Conservation (phyloP, 2,888 invertebrate species). For the Notodonta dromedarius region DNA sequence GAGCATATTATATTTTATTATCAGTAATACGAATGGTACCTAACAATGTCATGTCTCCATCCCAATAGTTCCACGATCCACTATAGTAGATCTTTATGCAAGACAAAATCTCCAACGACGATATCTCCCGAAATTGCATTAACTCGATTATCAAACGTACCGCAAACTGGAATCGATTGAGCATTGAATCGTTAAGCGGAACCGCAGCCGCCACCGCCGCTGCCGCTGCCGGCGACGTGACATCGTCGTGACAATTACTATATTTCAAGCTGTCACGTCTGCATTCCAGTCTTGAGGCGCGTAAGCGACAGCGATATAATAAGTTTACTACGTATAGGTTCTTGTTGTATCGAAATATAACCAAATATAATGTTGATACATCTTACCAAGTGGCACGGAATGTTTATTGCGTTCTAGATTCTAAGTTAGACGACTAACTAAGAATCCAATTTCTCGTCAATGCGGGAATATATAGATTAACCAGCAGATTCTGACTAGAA, state of each 20-base stretch:
- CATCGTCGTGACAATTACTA: conserved; percentile 36
- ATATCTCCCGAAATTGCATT: conserved; percentile 11
- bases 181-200: conserved; percentile 36
- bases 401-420: not conserved
- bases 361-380: not conserved
- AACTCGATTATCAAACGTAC: conserved; percentile 27
- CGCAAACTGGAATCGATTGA: conserved; percentile 27
- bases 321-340: not conserved
- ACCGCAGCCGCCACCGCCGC: conserved; percentile 27
- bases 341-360: not conserved
- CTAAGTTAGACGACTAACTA: no score
- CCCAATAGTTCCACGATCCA: not conserved
- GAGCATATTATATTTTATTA: no score
- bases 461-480: no score
- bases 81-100: not conserved
- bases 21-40: not conserved
- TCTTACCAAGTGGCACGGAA: not conserved
- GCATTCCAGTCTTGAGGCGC: conserved; percentile 16
- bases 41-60: no score
- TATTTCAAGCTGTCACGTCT: conserved; percentile 42
- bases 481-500: no score
- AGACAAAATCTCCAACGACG: not conserved
- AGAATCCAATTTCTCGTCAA: no score
- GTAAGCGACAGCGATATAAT: conserved; percentile 15
- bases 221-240: conserved; percentile 19